phyloP scores from a whole-genome alignment of 2,888 invertebrate genomes.

The Taphrorychus bicolor region DNA sequence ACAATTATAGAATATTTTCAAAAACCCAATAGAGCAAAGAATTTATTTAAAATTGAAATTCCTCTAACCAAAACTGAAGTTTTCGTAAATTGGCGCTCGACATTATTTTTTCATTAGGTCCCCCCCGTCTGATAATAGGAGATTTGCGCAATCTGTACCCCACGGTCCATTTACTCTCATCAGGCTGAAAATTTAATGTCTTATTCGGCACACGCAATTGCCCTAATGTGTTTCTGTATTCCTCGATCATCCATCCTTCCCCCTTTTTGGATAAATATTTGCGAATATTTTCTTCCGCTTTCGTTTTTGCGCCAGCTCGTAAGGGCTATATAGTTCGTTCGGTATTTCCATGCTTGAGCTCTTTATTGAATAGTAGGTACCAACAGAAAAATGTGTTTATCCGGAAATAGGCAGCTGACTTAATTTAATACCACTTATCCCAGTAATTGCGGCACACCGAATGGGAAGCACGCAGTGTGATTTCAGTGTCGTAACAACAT shows the following conservation, averaged over 20 bases:
- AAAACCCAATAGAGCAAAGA: too few relatives aligned
- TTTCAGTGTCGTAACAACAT: neutral
- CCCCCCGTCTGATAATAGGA: slow-evolving; percentile 43
- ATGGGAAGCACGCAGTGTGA: neutral
- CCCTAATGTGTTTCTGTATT: slow-evolving; percentile 56
- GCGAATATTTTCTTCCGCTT: neutral
- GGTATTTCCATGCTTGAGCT: too few relatives aligned
- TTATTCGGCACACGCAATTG: slow-evolving; percentile 58
- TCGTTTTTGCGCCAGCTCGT: too few relatives aligned
- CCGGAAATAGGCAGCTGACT: neutral
- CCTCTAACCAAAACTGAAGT: neutral
- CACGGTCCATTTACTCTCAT: slow-evolving; percentile 58
- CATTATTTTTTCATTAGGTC: slow-evolving; percentile 53
- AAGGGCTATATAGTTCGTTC: too few relatives aligned
- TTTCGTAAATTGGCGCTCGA: neutral
- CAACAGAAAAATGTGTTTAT: too few relatives aligned
- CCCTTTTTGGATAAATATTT: neutral
- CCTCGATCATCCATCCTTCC: slow-evolving; percentile 44
- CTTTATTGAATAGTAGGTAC: too few relatives aligned
- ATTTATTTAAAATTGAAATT: neutral
- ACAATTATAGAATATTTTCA: too few relatives aligned
- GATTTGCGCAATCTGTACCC: slow-evolving; percentile 56
- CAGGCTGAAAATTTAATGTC: slow-evolving; percentile 60
- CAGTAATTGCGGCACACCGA: neutral
- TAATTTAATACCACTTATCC: neutral